Evolutionary conservation across 2,888 invertebrate species (phyloP), one percentile per base, ranked within the genome.

Genomic region (Notodonta ziczac): DNA sequence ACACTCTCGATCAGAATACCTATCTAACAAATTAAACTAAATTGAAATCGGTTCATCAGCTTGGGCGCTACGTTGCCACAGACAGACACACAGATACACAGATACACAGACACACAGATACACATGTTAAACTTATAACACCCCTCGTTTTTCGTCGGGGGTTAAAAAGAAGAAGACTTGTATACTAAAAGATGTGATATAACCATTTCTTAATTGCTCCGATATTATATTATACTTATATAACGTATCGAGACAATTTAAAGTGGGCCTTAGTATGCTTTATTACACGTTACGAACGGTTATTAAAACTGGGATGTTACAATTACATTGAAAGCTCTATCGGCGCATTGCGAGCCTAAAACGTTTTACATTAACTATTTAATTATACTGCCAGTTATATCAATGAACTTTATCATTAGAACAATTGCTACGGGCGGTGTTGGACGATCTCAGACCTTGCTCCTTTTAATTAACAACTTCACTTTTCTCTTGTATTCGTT

Each of bases 401-500:
- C 32, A 14, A n/a, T 54, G 14, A 66, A 65, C 50, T 62, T 70
- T 70, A 66, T 61, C 54, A 56, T 57, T 61, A 16, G 53, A 63
- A 59, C 60, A 63, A 70, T 64, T 66, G 62, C 71, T 65, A 44
- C 65, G 53, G 42, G 53, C 35, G 12, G 6, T 58, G 63, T 55
- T 56, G 61, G 67, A 67, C 62, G 60, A 65, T 63, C 62, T 50
- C 13, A 54, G 50, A 54, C 60, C 62, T 62, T 68, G 46, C 54
- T 60, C 62, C 67, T 67, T 82, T 81, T 84, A 84, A 85, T 86
- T 85, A 86, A 85, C 82, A 81, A 77, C 76, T 78, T 78, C 71
- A 81, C 81, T 84, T 83, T 78, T 81, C 78, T 72, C 62, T 69
- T 66, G 59, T 64, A 64, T 69, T 76, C 73, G 74, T 77, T 77